Base-by-base conservation (phyloP, 2,797 vertebrate genomes). In the Remorina albescens region DNA sequence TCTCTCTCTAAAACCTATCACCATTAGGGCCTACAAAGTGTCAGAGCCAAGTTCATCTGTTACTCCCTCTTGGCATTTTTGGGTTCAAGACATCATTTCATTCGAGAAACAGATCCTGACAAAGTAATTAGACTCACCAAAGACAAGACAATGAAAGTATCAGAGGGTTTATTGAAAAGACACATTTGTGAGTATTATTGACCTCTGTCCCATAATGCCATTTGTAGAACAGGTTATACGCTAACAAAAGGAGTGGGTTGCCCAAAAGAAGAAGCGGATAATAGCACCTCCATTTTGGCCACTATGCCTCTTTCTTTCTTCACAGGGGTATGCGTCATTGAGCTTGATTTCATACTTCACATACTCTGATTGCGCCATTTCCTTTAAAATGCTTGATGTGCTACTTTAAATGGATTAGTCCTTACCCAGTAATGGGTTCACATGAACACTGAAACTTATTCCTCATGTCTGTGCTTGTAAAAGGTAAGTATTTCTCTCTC, bases 281-380 rank as follows among this genome's bases (percentile, higher is more conserved):
- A 10, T n/a, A n/a, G 12, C 21, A 15, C 50, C 53, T 74, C 34
- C 25, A 28, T 23, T 65, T 47, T 64, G 26, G 23, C 47, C 12
- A 34, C 37, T 54, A 63, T n/a, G 15, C 6, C 50, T 32, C 9
- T 37, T 19, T 4, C 28, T 53, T 60, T 25, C n/a, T 18, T 8
- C 44, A 44, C 25, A 56, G 9, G 18, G n/a, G 66, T 57, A 56
- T 67, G 61, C 41, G 6, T 18, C 54, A 18, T 13, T 65, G 30
- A 73, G 26, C n/a, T 10, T 18, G 26, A 19, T 16, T 53, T 30
- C 8, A 30, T 53, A 49, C 23, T 25, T 51, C 15, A 15, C 8
- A 18, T 51, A 15, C 25, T 8, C 6, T 16, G 25, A 51, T 28
- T 26, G 49, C 28, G 15, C 49, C 13, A 30, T 9, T 53, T 53